phyloP scores from a whole-genome alignment of 2,888 invertebrate genomes.

The Tenthredo scrophulariae region DNA sequence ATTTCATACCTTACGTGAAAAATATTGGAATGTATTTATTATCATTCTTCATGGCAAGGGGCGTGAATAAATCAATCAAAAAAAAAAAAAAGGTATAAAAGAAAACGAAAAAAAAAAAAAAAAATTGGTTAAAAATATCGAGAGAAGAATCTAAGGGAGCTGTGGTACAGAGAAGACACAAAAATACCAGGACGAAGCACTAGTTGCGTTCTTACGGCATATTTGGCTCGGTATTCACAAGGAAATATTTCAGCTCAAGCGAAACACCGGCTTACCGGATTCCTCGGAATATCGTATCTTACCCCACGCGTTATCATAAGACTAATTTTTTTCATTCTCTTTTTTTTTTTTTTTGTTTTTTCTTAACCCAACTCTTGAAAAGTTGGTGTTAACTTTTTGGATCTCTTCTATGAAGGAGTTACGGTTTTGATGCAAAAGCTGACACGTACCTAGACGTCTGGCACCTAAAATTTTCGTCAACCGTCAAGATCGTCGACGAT shows the following conservation, averaged over 20 bases:
- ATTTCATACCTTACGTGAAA: neutral
- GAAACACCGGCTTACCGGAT: slow-evolving; percentile 35
- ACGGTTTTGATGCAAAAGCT: neutral
- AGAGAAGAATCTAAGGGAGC: neutral
- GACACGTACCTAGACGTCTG: slow-evolving; percentile 7
- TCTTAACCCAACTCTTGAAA: neutral
- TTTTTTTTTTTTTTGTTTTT: neutral
- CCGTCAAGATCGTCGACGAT: neutral
- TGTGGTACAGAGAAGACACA: slow-evolving; percentile 63
- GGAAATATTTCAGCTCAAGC: slow-evolving; percentile 56
- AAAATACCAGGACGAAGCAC: slow-evolving; percentile 68
- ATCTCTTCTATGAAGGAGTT: neutral
- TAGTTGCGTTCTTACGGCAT: slow-evolving; percentile 71
- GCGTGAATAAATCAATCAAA: neutral
- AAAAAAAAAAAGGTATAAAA: neutral
- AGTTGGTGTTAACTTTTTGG: neutral
- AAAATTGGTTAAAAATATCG: neutral
- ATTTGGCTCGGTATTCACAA: slow-evolving; percentile 71
- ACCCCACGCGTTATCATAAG: slow-evolving; percentile 12
- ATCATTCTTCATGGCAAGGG: neutral
- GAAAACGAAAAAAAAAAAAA: neutral
- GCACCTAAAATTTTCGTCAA: neutral
- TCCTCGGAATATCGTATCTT: slow-evolving; percentile 30
- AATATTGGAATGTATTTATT: neutral
- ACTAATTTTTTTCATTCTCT: neutral